Percentiles rank a stretch among this genome's conserved stretches.
Evolutionary conservation across 1,140 invertebrate species (phyloP).

Genomic region (Penaeus japonicus): DNA sequence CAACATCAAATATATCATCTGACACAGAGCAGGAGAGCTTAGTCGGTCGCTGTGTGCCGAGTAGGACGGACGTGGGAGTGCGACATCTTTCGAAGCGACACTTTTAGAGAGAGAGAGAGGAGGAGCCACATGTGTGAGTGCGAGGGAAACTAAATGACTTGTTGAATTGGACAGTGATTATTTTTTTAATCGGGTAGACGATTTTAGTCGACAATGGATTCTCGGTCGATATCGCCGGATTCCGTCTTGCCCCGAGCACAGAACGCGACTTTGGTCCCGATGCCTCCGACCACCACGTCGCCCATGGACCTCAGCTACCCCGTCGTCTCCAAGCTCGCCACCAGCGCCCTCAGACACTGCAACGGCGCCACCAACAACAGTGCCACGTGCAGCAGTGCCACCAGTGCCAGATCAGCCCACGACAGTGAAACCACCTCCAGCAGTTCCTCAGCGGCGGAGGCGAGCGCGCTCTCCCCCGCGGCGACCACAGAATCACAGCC

Average conservation of each 20-base stretch:
- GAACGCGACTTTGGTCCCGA: neutral
- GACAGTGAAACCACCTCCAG: neutral
- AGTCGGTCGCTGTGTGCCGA: slow-evolving; percentile 48
- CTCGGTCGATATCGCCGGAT: slow-evolving; percentile 37
- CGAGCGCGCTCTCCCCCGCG: too few species aligned
- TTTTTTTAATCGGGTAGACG: neutral
- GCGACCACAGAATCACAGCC: too few species aligned
- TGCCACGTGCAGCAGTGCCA: slow-evolving; percentile 7
- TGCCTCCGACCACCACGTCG: neutral
- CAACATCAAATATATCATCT: slow-evolving; percentile 60
- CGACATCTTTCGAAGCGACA: slow-evolving; percentile 1
- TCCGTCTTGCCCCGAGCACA: slow-evolving; percentile 33
- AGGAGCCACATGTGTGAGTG: neutral
- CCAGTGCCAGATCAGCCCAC: neutral
- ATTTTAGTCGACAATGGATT: slow-evolving; percentile 26
- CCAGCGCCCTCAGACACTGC: neutral
- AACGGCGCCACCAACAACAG: neutral
- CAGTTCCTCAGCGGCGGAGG: neutral
- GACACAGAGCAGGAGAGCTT: slow-evolving; percentile 45
- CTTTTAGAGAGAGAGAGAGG: neutral
- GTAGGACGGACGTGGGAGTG: slow-evolving; percentile 17
- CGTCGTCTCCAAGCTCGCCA: slow-evolving; percentile 10
- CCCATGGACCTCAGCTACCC: slow-evolving; percentile 47
- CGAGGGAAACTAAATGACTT: neutral
- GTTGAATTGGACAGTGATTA: neutral